Evolutionary conservation across 1,140 invertebrate genomes (phyloP).

Genomic region (Bombus confusus): DNA sequence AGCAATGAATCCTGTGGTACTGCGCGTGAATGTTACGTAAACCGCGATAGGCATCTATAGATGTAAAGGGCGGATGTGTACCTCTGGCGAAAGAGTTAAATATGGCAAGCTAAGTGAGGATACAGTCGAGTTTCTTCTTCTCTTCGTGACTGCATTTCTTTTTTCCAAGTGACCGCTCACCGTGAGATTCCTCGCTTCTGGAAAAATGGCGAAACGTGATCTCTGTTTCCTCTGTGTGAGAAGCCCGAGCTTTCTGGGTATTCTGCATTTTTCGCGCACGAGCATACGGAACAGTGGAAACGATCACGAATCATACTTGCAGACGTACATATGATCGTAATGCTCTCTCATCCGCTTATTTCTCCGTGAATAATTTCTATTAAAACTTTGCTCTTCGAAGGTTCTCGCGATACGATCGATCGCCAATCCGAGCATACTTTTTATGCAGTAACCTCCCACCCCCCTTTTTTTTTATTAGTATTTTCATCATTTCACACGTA

Average conservation of each 20-base stretch:
- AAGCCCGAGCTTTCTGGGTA: background rate
- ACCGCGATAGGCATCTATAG: conserved; percentile 38
- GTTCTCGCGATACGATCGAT: too few relatives aligned
- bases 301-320: background rate
- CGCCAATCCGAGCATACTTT: too few relatives aligned
- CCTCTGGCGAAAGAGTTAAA: conserved; percentile 8
- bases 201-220: conserved; percentile 51
- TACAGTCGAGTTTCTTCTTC: conserved; percentile 19
- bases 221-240: background rate
- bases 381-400: too few relatives aligned
- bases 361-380: too few relatives aligned
- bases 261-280: background rate
- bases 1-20: background rate
- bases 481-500: too few relatives aligned
- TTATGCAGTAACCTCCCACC: too few relatives aligned
- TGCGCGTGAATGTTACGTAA: conserved; percentile 11
- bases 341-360: too few relatives aligned
- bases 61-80: conserved; percentile 8
- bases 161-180: conserved; percentile 20
- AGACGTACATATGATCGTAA: too few relatives aligned
- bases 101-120: conserved; percentile 7
- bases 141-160: conserved; percentile 48
- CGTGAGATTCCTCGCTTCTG: conserved; percentile 50
- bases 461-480: too few relatives aligned
- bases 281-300: background rate